Evolutionary conservation across 2,113 vertebrate genomes (phyloP).

Genomic region (Engraulis encrasicolus): DNA sequence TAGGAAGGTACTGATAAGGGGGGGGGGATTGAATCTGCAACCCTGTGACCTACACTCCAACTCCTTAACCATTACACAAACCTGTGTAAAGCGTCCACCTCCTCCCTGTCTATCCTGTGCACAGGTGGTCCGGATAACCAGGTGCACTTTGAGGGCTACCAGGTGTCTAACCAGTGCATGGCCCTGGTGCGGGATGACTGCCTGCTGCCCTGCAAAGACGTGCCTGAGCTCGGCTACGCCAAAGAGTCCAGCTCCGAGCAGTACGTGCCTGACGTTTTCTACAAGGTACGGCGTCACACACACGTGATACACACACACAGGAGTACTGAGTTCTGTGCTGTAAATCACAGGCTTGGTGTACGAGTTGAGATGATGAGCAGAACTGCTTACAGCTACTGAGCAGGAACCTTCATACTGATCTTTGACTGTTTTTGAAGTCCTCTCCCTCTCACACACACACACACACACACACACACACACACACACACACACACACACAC

Average conservation of each 20-base stretch:
- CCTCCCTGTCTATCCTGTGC: slow-evolving; percentile 29
- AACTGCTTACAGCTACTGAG: too few species aligned
- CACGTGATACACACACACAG: background rate
- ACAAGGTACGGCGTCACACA: slow-evolving; percentile 81
- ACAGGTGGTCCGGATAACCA: slow-evolving; percentile 97
- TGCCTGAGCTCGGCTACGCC: slow-evolving; percentile 91
- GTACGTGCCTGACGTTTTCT: slow-evolving; percentile 97
- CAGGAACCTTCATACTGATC: too few species aligned
- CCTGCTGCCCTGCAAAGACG: slow-evolving; percentile 91
- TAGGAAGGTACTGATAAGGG: too few species aligned
- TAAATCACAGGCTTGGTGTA: too few species aligned
- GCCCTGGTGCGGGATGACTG: slow-evolving; percentile 95
- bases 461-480: background rate
- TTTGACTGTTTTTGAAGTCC: too few species aligned
- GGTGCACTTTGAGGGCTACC: slow-evolving; percentile 98
- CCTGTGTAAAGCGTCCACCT: background rate
- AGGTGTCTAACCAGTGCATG: slow-evolving; percentile 99
- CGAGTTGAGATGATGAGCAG: too few species aligned
- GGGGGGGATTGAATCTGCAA: too few species aligned
- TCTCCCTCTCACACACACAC: background rate
- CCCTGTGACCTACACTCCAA: too few species aligned
- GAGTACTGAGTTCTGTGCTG: too few species aligned
- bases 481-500: background rate
- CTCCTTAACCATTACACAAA: too few species aligned
- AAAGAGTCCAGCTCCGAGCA: slow-evolving; percentile 98